These are phyloP conservation scores for Agrochola lota DNA, from an alignment of 2,888 invertebrate species.

Conservation along the genomic window DNA sequence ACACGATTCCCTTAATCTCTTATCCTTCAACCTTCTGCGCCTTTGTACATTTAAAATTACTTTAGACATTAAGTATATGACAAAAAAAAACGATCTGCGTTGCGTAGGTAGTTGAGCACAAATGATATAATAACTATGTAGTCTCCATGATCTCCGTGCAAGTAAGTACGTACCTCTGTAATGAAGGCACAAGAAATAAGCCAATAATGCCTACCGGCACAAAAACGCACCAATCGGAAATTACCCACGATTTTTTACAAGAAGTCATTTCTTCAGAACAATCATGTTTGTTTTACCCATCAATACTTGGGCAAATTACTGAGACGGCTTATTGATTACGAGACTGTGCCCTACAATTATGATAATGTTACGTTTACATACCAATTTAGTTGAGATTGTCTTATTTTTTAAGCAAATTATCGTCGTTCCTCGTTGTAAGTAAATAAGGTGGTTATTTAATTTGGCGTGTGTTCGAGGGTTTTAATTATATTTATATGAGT, in stretches of 20 bases:
- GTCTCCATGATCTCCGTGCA: background rate
- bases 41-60: background rate
- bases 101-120: background rate
- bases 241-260: slow-evolving; percentile 53
- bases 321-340: slow-evolving; percentile 72
- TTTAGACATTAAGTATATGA: background rate
- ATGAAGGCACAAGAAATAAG: slow-evolving; percentile 20
- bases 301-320: slow-evolving; percentile 76
- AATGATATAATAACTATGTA: slow-evolving; percentile 26
- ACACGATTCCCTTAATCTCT: background rate
- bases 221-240: slow-evolving; percentile 52
- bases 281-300: slow-evolving; percentile 79
- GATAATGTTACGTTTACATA: slow-evolving; percentile 81
- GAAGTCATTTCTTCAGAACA: slow-evolving; percentile 53
- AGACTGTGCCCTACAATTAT: slow-evolving; percentile 75
- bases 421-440: slow-evolving; percentile 41
- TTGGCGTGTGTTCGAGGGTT: slow-evolving; percentile 37
- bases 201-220: slow-evolving; percentile 50
- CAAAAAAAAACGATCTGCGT: background rate
- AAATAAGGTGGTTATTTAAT: slow-evolving; percentile 40
- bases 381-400: slow-evolving; percentile 77
- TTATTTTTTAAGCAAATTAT: slow-evolving; percentile 68
- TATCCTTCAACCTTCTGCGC: background rate
- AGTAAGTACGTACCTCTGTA: slow-evolving; percentile 7
- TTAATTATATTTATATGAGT: slow-evolving; percentile 31